Percentiles rank a stretch among this genome's conserved stretches.
These are phyloP conservation scores for Athrips mouffetella DNA, from an alignment of 2,888 invertebrate genomes.

Conservation along the genomic window DNA sequence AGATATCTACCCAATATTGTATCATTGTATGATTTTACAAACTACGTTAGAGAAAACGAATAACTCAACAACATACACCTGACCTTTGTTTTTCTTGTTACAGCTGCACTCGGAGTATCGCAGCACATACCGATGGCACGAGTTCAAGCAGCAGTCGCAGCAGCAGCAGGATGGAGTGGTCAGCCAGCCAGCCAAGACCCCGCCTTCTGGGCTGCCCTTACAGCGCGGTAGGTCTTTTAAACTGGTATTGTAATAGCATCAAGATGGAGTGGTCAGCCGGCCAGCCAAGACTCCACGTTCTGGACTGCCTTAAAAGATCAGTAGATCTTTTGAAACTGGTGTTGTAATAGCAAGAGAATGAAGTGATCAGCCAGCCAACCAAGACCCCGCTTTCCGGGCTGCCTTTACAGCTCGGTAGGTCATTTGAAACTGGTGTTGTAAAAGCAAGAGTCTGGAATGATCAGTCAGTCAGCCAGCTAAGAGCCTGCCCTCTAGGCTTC, in stretches of 20 bases:
- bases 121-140: slow-evolving; percentile 97
- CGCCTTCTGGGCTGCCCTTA: slow-evolving; percentile 60
- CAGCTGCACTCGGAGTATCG: slow-evolving; percentile 96
- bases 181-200: slow-evolving; percentile 81
- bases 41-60: too few species aligned
- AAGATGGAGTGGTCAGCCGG: slow-evolving; percentile 84
- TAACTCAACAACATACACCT: too few species aligned
- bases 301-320: slow-evolving; percentile 48
- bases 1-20: too few species aligned
- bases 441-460: slow-evolving; percentile 77
- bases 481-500: slow-evolving; percentile 64
- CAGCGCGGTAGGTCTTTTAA: slow-evolving; percentile 44
- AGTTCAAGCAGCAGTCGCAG: slow-evolving; percentile 88
- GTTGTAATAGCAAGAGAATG: slow-evolving; percentile 74
- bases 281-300: slow-evolving; percentile 77
- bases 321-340: slow-evolving; percentile 90
- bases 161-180: slow-evolving; percentile 76
- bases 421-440: slow-evolving; percentile 25
- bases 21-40: too few species aligned
- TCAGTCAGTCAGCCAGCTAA: slow-evolving; percentile 83
- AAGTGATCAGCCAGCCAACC: slow-evolving; percentile 83
- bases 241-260: neutral
- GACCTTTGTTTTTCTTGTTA: slow-evolving; percentile 38
- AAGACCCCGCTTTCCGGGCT: slow-evolving; percentile 69
- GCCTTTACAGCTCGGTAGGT: slow-evolving; percentile 55